Evolutionary conservation across 2,797 vertebrate species (phyloP).

Genomic region (Eulemur albifrons): DNA sequence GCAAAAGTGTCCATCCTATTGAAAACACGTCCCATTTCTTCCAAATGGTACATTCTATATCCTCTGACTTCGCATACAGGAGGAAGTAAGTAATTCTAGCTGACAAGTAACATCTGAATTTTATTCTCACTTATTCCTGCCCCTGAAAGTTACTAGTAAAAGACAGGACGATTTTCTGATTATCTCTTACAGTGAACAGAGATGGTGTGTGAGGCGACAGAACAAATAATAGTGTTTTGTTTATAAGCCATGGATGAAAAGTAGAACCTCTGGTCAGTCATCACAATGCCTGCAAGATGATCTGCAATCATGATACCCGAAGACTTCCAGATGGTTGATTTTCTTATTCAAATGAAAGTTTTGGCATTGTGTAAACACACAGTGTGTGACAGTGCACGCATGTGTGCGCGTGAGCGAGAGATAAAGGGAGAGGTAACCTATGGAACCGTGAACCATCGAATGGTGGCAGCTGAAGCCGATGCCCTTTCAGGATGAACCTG

Average conservation of each 20-base stretch:
- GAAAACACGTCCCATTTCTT: neutral
- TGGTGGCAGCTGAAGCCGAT: neutral
- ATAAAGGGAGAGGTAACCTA: neutral
- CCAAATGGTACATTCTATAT: neutral
- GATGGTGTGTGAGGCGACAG: neutral
- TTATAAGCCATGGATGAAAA: neutral
- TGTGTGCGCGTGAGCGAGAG: neutral
- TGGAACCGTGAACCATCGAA: neutral
- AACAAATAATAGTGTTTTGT: neutral
- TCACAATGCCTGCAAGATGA: neutral
- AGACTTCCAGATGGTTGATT: neutral
- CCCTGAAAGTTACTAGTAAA: conserved; percentile 20
- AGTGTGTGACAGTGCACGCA: neutral
- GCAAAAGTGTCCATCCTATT: neutral
- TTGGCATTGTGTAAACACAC: neutral
- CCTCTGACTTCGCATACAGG: neutral
- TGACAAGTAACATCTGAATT: neutral
- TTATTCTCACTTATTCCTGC: conserved; percentile 1
- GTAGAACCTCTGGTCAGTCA: neutral
- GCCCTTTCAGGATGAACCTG: neutral
- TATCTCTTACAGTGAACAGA: neutral
- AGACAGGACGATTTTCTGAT: conserved; percentile 2
- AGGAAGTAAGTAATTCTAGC: conserved; percentile 34
- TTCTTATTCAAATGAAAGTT: neutral
- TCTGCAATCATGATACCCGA: neutral